Evolutionary conservation across 2,888 invertebrate species (phyloP), one percentile per base, ranked within the genome.

Genomic region (Drosophila mayaguana): DNA sequence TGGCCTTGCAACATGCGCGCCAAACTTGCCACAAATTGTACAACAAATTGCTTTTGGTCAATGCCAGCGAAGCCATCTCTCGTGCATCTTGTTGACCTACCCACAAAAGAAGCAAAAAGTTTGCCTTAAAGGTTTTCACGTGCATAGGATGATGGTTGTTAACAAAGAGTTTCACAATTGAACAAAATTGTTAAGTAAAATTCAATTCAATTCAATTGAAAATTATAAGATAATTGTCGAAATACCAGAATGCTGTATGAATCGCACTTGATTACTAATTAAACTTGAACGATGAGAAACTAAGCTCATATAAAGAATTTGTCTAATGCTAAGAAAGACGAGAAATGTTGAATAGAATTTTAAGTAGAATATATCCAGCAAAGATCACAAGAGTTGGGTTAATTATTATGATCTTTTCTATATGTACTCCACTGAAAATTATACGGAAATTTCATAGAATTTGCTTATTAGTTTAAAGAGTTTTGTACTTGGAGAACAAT

Each of bases 11-110:
- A 48, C 62, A 56, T 63, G 68, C 64, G 54, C 75, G 77, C 69
- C 80, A 78, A 78, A 81, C 82, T 82, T 72, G 65, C 72, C 71
- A 71, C 83, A 83, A 84, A 83, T 83, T 83, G 83, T 73, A 77
- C 83, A 85, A 81, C 85, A 83, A 83, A 83, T 85, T 83, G 81
- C 83, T 85, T 80, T 80, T 80, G 83, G 81, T 75, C 83, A 81
- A 84, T 78, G 73, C 75, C 53, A 62, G 73, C 68, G 64, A 63
- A 51, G 72, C 65, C 75, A 72, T 57, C 80, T 57, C 80, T 72
- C 78, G 66, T 75, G 71, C 73, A 78, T 66, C 75, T 75, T 75
- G 65, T 65, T 72, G 63, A 50, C 46, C 71, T 46, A 11, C n/a
- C n/a, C 8, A 18, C 5, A 32, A 50, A 50, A 38, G 7, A 16